Base-by-base conservation (phyloP, 1,140 invertebrate genomes). In the Diorhabda sublineata region DNA sequence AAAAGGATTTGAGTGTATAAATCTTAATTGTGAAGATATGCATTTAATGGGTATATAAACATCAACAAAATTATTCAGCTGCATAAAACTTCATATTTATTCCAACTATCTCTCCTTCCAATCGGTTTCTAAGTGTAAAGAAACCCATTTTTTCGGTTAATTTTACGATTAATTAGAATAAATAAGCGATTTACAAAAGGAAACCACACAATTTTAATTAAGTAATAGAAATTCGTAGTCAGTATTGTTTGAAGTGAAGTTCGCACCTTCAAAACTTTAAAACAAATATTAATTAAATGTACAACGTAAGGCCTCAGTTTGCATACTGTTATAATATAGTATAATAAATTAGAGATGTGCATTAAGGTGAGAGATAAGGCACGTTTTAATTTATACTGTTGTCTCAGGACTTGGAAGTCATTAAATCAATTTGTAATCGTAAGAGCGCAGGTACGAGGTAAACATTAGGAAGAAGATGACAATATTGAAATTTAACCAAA, bases 321-420 rank as follows among this genome's bases (percentile, higher is more conserved):
- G 65, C 65, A 67, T 67, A 67, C 0, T 65, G 65, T 67, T 45
- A 26, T 26, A 26, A 26, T 26, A 26, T 26, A 58, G n/a, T 42
- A 52, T 67, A 59, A 47, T 67, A 60, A 67, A 67, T 61, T 67
- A 11, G 45, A 60, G 57, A 67, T 60, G 57, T 45, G 65, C 60
- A 45, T 60, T 67, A 60, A 59, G 65, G 57, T 45, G 26, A 56
- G 8, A 61, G 65, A 67, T 67, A 67, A 42, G 65, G 65, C 65
- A 67, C 65, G 65, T 67, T 67, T 67, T 61, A 67, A 52, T 67
- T 67, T 45, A 67, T 42, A 26, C 57, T 60, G 65, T 67, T 67
- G 0, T 60, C 59, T 26, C 9, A 64, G 41, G 43, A 42, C 52
- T 64, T 64, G 2, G 41, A 11, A 26, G 52, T 4, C 45, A 0